Percentiles rank a stretch among this genome's conserved stretches.
Evolutionary conservation across 2,888 invertebrate genomes (phyloP).

Genomic region (Antheraea yamamai): DNA sequence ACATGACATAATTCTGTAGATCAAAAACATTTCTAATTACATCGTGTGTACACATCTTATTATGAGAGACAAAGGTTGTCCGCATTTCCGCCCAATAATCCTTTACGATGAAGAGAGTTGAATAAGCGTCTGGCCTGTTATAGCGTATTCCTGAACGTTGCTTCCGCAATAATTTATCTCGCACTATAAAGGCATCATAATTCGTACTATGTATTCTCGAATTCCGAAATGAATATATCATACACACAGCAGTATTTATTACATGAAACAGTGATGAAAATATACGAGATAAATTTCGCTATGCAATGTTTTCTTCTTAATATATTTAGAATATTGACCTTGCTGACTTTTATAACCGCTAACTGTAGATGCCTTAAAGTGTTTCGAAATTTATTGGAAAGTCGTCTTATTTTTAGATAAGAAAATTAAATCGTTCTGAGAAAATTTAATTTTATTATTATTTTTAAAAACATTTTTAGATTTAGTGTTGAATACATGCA

Average conservation of each 20-base stretch:
- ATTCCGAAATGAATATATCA: constrained; percentile 30
- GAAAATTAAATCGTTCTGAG: neutral
- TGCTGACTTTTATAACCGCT: neutral
- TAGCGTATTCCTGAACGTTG: constrained; percentile 55
- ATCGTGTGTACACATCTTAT: constrained; percentile 11
- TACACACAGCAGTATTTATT: neutral
- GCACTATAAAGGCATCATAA: constrained; percentile 37
- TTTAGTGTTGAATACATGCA: neutral
- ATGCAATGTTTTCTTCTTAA: neutral
- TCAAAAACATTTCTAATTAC: constrained; percentile 7
- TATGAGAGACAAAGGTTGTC: constrained; percentile 16
- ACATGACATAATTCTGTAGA: neutral
- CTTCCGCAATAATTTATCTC: constrained; percentile 62
- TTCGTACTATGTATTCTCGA: constrained; percentile 39
- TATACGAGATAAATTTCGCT: neutral
- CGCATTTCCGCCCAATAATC: constrained; percentile 21
- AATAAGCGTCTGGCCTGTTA: constrained; percentile 58
- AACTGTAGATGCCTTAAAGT: neutral
- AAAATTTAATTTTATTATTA: neutral
- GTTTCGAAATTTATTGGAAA: neutral
- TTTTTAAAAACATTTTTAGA: too few relatives aligned
- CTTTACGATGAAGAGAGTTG: constrained; percentile 60
- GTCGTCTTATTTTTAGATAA: neutral
- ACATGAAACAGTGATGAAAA: neutral
- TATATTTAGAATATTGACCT: neutral